Evolutionary conservation across 2,113 vertebrate genomes (phyloP), one percentile per base, ranked within the genome.

Genomic region (Phodopus roborovskii): DNA sequence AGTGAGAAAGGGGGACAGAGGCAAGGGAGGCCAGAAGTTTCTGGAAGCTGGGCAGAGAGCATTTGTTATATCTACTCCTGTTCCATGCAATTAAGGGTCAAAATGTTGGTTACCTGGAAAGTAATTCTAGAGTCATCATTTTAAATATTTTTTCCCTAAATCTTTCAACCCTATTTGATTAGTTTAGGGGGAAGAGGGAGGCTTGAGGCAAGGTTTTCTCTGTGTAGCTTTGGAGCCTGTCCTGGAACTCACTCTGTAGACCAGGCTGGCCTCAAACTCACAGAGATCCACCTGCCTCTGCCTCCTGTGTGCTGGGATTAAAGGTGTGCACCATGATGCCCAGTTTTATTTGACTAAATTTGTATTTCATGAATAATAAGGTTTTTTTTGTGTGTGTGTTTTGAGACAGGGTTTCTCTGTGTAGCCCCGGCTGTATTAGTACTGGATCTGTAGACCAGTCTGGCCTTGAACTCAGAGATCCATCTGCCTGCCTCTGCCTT

Each of bases 1-100:
- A 26, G 28, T 9, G 36, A 5, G 19, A n/a, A 50, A 4, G 0
- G 19, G 85, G 22, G n/a, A 9, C 0, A 2, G 22, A 3, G 28
- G 4, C 48, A 73, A 87, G 16, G 2, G 17, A 66, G 24, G 64
- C 15, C 17, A 33, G 33, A 73, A 11, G 28, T 83, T 56, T 42
- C 15, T 36, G 2, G 68, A 7, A 42, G 19, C 50, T 56, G 20
- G 50, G 39, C 33, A 26, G 39, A 56, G 30, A 45, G 22, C 53
- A 48, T 71, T 39, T 62, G 36, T 16, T 30, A 28, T 13, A 42
- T 28, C 26, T 2, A 60, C 4, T 11, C 16, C 16, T 45, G 26
- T 26, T 48, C 6, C 33, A 66, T 62, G 60, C 30, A 50, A 4
- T 58, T 33, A 48, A 48, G 30, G n/a, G 53, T 60, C n/a, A 88